These are phyloP conservation scores for Bembecia ichneumoniformis DNA, from an alignment of 2,888 invertebrate genomes.

Conservation along the genomic window DNA sequence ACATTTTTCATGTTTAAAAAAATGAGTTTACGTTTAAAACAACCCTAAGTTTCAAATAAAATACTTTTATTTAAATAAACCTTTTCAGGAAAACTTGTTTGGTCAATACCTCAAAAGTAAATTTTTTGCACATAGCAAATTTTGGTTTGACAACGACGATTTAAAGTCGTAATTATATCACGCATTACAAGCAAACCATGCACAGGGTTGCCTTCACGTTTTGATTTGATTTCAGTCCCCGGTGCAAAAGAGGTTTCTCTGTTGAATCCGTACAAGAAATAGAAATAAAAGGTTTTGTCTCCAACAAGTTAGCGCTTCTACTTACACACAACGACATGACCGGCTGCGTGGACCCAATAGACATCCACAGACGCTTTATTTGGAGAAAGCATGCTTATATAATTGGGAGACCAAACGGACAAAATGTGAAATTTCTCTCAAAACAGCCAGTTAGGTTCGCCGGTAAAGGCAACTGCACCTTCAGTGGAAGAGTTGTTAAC, in stretches of 20 bases:
- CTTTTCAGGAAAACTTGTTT: too few species aligned
- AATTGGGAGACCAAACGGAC: background rate
- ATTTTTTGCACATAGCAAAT: too few species aligned
- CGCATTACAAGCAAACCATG: too few species aligned
- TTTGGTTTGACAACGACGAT: too few species aligned
- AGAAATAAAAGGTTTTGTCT: background rate
- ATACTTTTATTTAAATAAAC: too few species aligned
- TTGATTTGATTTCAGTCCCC: constrained; percentile 1
- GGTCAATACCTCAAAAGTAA: too few species aligned
- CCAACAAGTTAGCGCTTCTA: background rate
- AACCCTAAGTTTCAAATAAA: too few species aligned
- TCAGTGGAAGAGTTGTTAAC: background rate
- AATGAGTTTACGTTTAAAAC: too few species aligned
- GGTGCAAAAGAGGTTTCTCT: constrained; percentile 2
- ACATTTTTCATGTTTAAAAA: too few species aligned
- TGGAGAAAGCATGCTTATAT: background rate
- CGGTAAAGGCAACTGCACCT: background rate
- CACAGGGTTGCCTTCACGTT: background rate
- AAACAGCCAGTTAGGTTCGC: background rate
- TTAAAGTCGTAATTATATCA: too few species aligned
- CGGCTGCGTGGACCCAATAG: background rate
- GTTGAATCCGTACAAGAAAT: background rate
- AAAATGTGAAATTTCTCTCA: constrained; percentile 1
- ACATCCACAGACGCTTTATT: background rate
- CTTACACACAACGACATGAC: background rate